These are phyloP conservation scores for Pavo muticus DNA, from an alignment of 2,113 vertebrate species.

Conservation along the genomic window DNA sequence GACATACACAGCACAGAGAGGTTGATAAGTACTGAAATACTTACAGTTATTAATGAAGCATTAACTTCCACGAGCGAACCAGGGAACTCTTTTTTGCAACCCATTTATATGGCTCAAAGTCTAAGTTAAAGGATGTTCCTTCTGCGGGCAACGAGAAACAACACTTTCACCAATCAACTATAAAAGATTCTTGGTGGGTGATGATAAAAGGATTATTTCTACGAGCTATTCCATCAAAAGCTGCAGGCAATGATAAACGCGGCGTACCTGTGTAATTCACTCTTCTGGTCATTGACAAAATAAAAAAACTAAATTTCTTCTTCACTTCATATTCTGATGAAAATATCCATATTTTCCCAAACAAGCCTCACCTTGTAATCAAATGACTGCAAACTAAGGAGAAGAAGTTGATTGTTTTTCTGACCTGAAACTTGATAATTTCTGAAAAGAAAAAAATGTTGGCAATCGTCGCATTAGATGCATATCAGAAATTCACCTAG, in stretches of 20 bases:
- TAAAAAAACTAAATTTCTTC: neutral
- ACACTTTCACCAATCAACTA: neutral
- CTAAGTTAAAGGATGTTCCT: neutral
- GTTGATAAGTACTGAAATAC: neutral
- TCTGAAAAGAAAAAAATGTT: neutral
- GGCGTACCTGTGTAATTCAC: neutral
- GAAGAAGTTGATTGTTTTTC: neutral
- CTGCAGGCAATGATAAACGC: neutral
- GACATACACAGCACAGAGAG: fast-evolving
- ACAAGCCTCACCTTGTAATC: neutral
- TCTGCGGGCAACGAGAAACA: neutral
- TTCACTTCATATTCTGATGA: neutral
- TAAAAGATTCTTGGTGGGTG: neutral
- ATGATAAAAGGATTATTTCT: neutral
- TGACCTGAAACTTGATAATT: neutral
- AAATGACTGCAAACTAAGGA: neutral
- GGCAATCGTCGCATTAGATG: neutral
- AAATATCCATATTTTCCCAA: fast-evolving
- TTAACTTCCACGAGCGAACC: neutral
- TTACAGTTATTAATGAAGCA: neutral
- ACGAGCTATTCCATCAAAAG: neutral
- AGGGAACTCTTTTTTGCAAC: neutral
- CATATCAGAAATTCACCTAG: neutral
- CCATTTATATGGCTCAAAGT: neutral
- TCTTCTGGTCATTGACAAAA: neutral